phyloP scores from a whole-genome alignment of 2,797 vertebrate genomes.

The Chlorospingus semifuscus region DNA sequence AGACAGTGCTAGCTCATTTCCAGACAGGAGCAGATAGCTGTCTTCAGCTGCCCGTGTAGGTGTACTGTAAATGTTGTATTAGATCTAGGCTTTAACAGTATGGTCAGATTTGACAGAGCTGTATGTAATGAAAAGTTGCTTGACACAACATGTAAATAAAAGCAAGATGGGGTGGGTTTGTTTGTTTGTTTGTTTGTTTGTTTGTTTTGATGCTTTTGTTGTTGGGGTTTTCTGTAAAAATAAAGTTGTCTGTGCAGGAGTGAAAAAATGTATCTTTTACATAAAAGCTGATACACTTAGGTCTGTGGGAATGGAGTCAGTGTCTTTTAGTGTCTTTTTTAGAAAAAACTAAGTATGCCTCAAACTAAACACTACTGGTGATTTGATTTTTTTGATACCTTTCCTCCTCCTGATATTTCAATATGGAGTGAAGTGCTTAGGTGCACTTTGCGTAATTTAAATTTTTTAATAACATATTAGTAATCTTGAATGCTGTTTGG shows the following conservation, averaged over 20 bases:
- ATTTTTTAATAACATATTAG: neutral
- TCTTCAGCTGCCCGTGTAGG: neutral
- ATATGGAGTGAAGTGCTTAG: neutral
- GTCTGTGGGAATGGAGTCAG: neutral
- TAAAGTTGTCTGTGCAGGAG: neutral
- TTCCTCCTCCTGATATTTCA: neutral
- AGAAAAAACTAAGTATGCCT: neutral
- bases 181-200: neutral
- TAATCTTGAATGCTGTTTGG: neutral
- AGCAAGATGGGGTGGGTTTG: accelerated
- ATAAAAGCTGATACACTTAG: neutral
- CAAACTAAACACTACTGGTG: neutral
- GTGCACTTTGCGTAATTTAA: neutral
- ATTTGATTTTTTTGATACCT: neutral
- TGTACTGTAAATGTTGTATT: neutral
- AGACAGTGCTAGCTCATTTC: neutral
- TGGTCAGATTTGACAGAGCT: neutral
- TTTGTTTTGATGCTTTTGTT: neutral
- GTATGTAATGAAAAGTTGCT: neutral
- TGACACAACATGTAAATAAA: neutral
- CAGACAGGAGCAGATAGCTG: neutral
- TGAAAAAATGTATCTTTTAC: neutral
- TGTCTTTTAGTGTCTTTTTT: neutral
- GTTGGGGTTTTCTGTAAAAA: neutral
- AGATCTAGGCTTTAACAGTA: neutral